Evolutionary conservation across 2,797 vertebrate genomes (phyloP), one percentile per base, ranked within the genome.

Genomic region (Helostoma temminkii): DNA sequence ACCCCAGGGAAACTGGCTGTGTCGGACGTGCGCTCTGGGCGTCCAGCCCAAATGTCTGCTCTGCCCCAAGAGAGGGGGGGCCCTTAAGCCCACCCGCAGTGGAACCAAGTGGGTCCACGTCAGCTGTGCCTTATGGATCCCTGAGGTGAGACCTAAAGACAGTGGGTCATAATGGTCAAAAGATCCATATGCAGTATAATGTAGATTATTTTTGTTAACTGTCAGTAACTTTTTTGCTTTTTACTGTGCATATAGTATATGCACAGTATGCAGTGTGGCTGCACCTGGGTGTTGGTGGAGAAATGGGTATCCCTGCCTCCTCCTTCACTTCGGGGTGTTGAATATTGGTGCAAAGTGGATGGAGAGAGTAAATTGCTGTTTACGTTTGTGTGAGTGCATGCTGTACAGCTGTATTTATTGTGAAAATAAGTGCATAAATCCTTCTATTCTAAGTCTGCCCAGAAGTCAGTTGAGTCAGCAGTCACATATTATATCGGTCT

Each of bases 121-220:
- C 91, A 99, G 97, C 95, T 99, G 97, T 93, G 97, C 97, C 93
- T 97, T 99, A 94, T 99, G 97, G 97, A 97, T 98, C 90, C 97
- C 97, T 34, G 97, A 98, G 95, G 97, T 98, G 89, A 91, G 91
- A 30, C 42, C 3, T 1, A 1, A 22, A 9, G 25, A 30, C 3
- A 0, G 22, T 19, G 15, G 37, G 14, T 37, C 32, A 12, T 18
- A 24, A 39, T 21, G 28, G 26, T 14, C 24, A 12, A 26, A 63
- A 14, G 12, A 16, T 53, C 28, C 24, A 45, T 25, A 71, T 19
- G n/a, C 34, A 7, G 30, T 30, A n/a, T 30, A 4, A 30, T 9
- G 18, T 9, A 3, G 43, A 55, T 34, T n/a, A n/a, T n/a, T n/a
- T n/a, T n/a, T n/a, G n/a, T n/a, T n/a, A n/a, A n/a, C n/a, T n/a